A percentile compares a stretch with the other conserved stretches of the same genome.
Conservation (phyloP, 2,888 invertebrate genomes). For the Spilosoma lubricipeda region DNA sequence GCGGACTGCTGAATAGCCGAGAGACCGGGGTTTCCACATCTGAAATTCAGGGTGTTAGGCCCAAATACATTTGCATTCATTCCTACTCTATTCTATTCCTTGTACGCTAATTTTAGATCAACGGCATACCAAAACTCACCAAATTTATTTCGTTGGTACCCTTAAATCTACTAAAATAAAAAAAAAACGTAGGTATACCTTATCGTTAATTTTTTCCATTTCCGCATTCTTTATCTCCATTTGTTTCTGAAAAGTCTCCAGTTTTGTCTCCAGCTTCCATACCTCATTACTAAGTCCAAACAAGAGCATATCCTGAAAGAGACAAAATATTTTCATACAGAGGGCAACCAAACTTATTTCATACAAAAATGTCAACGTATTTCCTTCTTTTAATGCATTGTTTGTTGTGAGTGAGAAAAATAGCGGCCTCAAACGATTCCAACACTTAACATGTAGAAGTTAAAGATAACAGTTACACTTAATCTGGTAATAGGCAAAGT, state of each 20-base stretch:
- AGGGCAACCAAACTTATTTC: too few relatives aligned
- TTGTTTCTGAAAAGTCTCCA: slow-evolving; percentile 88
- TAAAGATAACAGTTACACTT: neutral
- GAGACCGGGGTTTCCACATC: too few relatives aligned
- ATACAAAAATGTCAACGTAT: neutral
- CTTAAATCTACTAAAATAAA: neutral
- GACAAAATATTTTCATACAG: neutral
- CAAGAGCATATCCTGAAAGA: slow-evolving; percentile 87
- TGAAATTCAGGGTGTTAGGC: too few relatives aligned
- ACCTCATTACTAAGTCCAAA: slow-evolving; percentile 90
- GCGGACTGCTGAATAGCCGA: too few relatives aligned
- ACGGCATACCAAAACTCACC: neutral
- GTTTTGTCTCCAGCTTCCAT: slow-evolving; percentile 89
- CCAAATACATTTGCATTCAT: too few relatives aligned
- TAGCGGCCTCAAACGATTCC: neutral
- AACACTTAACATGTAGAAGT: neutral
- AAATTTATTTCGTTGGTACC: neutral
- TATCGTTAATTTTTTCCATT: slow-evolving; percentile 83
- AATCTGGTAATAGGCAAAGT: neutral
- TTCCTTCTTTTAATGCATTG: neutral
- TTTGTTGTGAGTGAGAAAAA: neutral
- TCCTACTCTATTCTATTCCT: too few relatives aligned
- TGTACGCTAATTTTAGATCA: neutral
- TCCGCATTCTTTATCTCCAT: slow-evolving; percentile 88
- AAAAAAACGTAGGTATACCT: slow-evolving; percentile 54